Base-by-base conservation (phyloP, 53 echinoderm and acorn worm genomes). In the Stichopus horrens region DNA sequence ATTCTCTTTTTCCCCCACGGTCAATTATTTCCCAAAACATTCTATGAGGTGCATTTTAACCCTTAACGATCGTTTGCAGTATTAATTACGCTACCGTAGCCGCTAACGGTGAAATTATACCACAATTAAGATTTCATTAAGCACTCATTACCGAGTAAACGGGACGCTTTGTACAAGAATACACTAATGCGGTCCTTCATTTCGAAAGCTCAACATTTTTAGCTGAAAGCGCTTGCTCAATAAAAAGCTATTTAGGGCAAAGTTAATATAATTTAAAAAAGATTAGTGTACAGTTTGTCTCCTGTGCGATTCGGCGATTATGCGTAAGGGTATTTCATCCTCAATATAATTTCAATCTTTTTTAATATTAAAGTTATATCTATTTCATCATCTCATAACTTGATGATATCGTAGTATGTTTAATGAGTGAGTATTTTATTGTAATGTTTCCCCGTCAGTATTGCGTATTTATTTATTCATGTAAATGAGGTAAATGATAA, bases 171-270 rank as follows among this genome's bases (percentile, higher is more conserved):
- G 85, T 51, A 85, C 57, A 63, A 85, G 65, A 85, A 85, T 52
- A 76, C 51, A 76, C 51, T 8, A 67, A 51, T 23, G 67, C 58
- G 85, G 65, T 58, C 14, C 63, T 85, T 67, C 52, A 6, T 85
- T 65, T 67, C 19, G 11, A 59, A 71, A 58, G 85, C 53, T 19
- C 23, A 85, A 52, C 65, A 66, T 85, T 85, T 67, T 85, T 85
- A 63, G 85, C 85, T 85, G 85, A 85, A 23, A 85, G 68, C 85
- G 85, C 59, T 63, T 52, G 67, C 59, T 85, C 66, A 67, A 85
- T 85, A 85, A 85, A 85, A 85, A 51, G 67, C 85, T 85, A 85
- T 85, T 85, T 85, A 59, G 85, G 85, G 85, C 85, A 85, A 85
- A 85, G 85, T 59, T 85, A 85, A 85, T 85, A 85, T 85, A 85